Base-by-base conservation (phyloP, 2,797 vertebrate genomes). In the Channa striata region DNA sequence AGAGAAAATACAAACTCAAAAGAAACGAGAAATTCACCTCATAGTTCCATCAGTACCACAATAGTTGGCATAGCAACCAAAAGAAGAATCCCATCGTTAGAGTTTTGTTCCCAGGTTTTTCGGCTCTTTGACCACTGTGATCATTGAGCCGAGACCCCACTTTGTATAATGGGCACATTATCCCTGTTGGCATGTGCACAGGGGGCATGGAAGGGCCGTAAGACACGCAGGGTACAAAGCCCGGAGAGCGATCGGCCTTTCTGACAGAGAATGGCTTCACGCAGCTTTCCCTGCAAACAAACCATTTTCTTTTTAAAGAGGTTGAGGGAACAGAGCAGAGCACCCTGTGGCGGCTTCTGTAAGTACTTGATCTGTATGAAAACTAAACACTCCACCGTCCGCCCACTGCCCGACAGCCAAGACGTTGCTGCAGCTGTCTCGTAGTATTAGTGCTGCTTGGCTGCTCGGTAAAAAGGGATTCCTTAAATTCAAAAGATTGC, bases 401-500 rank as follows among this genome's bases (percentile, higher is more conserved):
- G 60, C 83, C 76, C 58, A 74, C 68, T 8, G 56, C 71, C 80
- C 42, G 13, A 70, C 64, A 81, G 84, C 76, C 52, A 57, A 61
- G 59, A 78, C 25, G 53, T 70, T 8, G 46, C 77, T 37, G 54
- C 78, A 5, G 56, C 77, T 56, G 80, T 83, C 82, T 86, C 82
- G 30, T 69, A 61, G 83, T 53, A 64, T 87, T 84, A 86, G 83
- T 82, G 71, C 77, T 64, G 84, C 83, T 77, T 54, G 49, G 65
- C 70, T 74, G 80, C 77, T 78, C 83, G 0, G 69, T 59, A 67
- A 83, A 87, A 42, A 86, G 80, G 64, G 75, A 84, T 74, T 81
- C 83, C 72, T 77, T 84, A 71, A 87, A 85, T 83, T 86, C 83
- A 53, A 78, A 72, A 82, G 77, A 86, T 60, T 56, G 81, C 86